These are phyloP conservation scores for Lycaena phlaeas DNA, from an alignment of 2,888 invertebrate species.

Conservation along the genomic window DNA sequence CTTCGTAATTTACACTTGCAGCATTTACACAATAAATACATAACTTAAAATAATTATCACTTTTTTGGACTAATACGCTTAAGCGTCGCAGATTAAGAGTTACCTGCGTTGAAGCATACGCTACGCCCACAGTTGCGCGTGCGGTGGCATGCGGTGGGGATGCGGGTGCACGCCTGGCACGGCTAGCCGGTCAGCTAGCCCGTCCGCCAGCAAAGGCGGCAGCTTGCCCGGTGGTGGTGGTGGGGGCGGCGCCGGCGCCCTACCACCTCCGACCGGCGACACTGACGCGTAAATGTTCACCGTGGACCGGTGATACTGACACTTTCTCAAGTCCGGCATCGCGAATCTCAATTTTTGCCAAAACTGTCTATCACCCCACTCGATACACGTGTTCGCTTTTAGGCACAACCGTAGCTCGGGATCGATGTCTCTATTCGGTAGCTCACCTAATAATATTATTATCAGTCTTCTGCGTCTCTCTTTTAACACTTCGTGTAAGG, in stretches of 20 bases:
- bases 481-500: conserved; percentile 91
- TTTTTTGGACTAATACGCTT: conserved; percentile 70
- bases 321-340: conserved; percentile 85
- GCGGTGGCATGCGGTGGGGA: conserved; percentile 73
- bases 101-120: conserved; percentile 80
- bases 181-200: conserved; percentile 35
- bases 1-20: conserved; percentile 39
- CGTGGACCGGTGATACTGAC: conserved; percentile 77
- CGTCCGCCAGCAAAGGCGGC: conserved; percentile 72
- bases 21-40: conserved; percentile 51
- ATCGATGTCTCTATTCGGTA: conserved; percentile 91
- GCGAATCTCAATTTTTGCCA: conserved; percentile 96
- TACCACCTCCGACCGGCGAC: conserved; percentile 67
- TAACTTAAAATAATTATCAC: conserved; percentile 64
- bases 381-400: conserved; percentile 91
- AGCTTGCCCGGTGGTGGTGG: conserved; percentile 76
- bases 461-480: conserved; percentile 89
- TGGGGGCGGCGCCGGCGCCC: conserved; percentile 75
- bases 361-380: conserved; percentile 95
- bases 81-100: conserved; percentile 62
- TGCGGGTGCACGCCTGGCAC: conserved; percentile 54
- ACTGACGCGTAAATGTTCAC: conserved; percentile 82
- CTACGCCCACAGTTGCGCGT: conserved; percentile 87
- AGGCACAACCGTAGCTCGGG: conserved; percentile 91
- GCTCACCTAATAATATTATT: conserved; percentile 90